A percentile compares a stretch with the other conserved stretches of the same genome.
phyloP scores from a whole-genome alignment of 2,888 invertebrate genomes.

The Cephus nigrinus region DNA sequence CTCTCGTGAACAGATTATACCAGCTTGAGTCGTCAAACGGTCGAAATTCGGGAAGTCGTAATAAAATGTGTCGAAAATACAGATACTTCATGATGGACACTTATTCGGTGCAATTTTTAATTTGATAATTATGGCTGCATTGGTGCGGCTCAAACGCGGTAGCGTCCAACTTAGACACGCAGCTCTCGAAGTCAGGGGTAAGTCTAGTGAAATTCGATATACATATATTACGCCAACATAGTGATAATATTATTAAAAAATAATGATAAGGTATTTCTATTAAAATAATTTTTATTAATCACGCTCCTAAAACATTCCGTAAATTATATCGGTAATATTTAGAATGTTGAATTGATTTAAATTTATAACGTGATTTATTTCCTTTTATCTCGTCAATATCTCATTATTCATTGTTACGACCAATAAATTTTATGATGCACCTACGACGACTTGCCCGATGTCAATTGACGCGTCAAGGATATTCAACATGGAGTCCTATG shows the following conservation, averaged over 20 bases:
- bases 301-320: too few species aligned
- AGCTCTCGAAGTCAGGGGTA: constrained; percentile 71
- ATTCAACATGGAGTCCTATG: background rate
- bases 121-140: constrained; percentile 55
- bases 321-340: background rate
- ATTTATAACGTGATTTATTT: background rate
- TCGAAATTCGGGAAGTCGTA: constrained; percentile 20
- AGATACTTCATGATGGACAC: constrained; percentile 19
- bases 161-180: constrained; percentile 70
- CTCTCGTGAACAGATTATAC: constrained; percentile 37
- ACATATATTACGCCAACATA: background rate
- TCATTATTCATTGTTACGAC: background rate
- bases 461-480: background rate
- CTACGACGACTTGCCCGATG: background rate
- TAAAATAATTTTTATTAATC: background rate
- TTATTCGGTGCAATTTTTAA: constrained; percentile 17
- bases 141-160: constrained; percentile 67
- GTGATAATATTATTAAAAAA: background rate
- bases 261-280: background rate
- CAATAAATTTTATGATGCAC: background rate
- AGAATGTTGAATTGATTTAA: background rate
- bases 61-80: constrained; percentile 29
- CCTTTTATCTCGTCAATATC: background rate
- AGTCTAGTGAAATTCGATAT: constrained; percentile 24
- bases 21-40: constrained; percentile 27